Percentiles rank a stretch among this genome's conserved stretches.
These are phyloP conservation scores for Microplitis mediator DNA, from an alignment of 1,140 invertebrate genomes.

Conservation along the genomic window DNA sequence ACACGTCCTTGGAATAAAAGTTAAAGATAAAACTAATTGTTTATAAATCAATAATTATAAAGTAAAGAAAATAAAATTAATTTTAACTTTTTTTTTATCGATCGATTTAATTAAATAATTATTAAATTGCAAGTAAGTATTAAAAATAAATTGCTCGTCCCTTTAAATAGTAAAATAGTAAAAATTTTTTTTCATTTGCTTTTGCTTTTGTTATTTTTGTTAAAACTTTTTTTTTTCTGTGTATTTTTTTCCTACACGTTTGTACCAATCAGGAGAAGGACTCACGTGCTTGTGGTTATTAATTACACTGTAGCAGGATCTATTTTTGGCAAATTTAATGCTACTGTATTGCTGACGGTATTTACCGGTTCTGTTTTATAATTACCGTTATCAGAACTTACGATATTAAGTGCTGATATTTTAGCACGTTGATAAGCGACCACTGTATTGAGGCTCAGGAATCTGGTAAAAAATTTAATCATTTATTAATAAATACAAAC, in stretches of 20 bases:
- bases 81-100: too few species aligned
- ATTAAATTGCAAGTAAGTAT: too few species aligned
- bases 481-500: background rate
- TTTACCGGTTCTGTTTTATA: constrained; percentile 55
- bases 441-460: constrained; percentile 83
- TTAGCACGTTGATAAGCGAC: constrained; percentile 87
- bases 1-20: too few species aligned
- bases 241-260: background rate
- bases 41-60: too few species aligned
- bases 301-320: constrained; percentile 34
- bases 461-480: constrained; percentile 62
- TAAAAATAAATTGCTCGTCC: too few species aligned
- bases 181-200: too few species aligned
- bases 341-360: constrained; percentile 64
- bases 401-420: constrained; percentile 85
- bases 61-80: too few species aligned
- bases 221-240: too few species aligned
- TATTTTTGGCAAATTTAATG: constrained; percentile 57
- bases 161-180: too few species aligned
- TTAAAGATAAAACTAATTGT: too few species aligned
- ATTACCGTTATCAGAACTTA: constrained; percentile 52
- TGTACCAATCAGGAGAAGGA: background rate
- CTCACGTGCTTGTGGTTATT: background rate
- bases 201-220: too few species aligned
- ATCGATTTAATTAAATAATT: too few species aligned